Evolutionary conservation across 1,140 invertebrate species (phyloP), one percentile per base, ranked within the genome.

Genomic region (Penaeus indicus): DNA sequence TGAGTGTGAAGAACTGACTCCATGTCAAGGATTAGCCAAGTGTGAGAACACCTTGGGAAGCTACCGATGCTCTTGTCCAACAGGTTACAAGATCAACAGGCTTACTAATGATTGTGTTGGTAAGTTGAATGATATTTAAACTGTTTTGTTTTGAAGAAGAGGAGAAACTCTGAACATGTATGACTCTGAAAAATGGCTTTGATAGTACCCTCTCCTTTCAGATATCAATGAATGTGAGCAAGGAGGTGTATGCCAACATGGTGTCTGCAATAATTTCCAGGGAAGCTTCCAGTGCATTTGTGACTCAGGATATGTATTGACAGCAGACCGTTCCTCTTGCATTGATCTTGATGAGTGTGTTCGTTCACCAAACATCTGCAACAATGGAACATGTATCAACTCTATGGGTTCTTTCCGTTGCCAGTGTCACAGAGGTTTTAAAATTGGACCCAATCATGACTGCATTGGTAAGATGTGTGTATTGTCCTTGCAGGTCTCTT

Each of bases 321-420:
- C 94, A 0, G 92, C 94, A 1, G 92, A 93, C 32, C 91, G 95
- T 22, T 95, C 95, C 88, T 94, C 93, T 4, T 97, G 96, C 92
- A 94, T 96, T 18, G 96, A 97, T 92, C 94, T 96, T 25, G 96
- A 97, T 92, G 96, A 97, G 92, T 97, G 96, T 92, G 92, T 93
- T 25, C 92, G 95, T 19, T 95, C 95, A 92, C 95, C 95, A 0
- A 95, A 94, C 90, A 95, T 96, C 77, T 97, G 96, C 91, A 96
- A 96, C 91, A 96, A 97, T 92, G 96, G 96, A n/a, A 96, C 95
- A 0, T 98, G 97, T 92, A 93, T 97, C 38, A 97, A 97, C 92
- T 94, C 94, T 10, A 93, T 95, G 72, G 96, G 96, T 7, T 95
- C 95, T 21, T 97, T 96, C 93, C 94, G 95, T 85, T 98, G 97